A percentile compares a stretch with the other conserved stretches of the same genome.
Evolutionary conservation across 2,888 invertebrate genomes (phyloP).

Genomic region (Caradrina clavipalpis): DNA sequence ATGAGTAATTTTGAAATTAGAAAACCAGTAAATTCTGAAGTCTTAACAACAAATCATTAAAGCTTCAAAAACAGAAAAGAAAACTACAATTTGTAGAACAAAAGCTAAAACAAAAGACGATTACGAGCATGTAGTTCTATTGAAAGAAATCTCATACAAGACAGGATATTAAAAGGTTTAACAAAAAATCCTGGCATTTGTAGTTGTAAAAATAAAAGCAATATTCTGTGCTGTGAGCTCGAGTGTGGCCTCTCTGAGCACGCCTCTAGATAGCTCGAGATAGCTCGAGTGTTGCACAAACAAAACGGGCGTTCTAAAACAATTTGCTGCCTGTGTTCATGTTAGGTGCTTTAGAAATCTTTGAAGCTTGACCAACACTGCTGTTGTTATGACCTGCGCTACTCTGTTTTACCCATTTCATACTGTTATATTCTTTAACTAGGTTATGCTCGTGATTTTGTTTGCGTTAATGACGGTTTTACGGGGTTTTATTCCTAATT

Average conservation of each 20-base stretch:
- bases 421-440: too few species aligned
- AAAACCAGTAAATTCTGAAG: too few species aligned
- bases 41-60: background rate
- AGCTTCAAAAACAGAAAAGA: background rate
- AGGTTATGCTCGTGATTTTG: too few species aligned
- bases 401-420: background rate
- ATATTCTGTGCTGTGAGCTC: constrained; percentile 51
- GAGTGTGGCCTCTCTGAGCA: constrained; percentile 64
- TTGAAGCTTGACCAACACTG: constrained; percentile 53
- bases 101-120: constrained; percentile 31
- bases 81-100: constrained; percentile 24
- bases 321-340: constrained; percentile 67
- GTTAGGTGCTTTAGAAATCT: constrained; percentile 55
- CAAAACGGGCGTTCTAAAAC: constrained; percentile 70
- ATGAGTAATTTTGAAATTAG: too few species aligned
- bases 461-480: too few species aligned
- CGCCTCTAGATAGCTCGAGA: constrained; percentile 65
- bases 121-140: constrained; percentile 34
- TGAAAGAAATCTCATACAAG: constrained; percentile 42
- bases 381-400: constrained; percentile 21
- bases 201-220: constrained; percentile 58
- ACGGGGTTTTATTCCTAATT: too few species aligned
- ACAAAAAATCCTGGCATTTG: constrained; percentile 36
- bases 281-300: constrained; percentile 70
- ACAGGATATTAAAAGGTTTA: constrained; percentile 53